Base-by-base conservation (phyloP, 2,888 invertebrate species). In the Tipula lateralis region DNA sequence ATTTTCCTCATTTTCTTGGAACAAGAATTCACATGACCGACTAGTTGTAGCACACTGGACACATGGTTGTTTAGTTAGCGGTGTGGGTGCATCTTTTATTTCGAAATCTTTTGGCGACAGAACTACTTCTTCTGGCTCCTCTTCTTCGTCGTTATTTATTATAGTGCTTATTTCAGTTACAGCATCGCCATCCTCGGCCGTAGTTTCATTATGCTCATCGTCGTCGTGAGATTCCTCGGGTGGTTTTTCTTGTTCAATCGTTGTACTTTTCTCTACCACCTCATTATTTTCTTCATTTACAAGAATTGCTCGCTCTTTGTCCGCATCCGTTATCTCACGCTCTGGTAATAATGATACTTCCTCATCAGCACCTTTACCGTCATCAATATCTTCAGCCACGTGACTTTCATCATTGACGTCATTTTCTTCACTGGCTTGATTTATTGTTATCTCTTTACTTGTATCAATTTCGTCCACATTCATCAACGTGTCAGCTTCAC, bases 291-390 rank as follows among this genome's bases (percentile, higher is more conserved):
- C 86, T 85, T 66, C 66, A 66, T 89, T 88, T 89, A 89, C 89
- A 84, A 88, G 86, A 81, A 89, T 88, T 0, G 93, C 93, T 85
- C 92, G 92, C 84, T 93, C 92, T 87, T 93, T 94, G 87, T 94
- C 94, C 0, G 93, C 94, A 87, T 94, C 93, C 0, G 93, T 93
- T 86, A 93, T 92, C 87, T 93, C 93, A 0, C 93, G 93, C 87
- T 94, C 94, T 0, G 94, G 94, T 86, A 94, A 91, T 4, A 94
- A 91, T 85, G 94, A 94, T 6, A 94, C 91, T 87, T 94, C 94
- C 87, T 93, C 93, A 87, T 94, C 94, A 83, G 93, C 93, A 13
- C 94, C 94, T 24, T 92, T 83, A 0, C 89, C 89, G 85, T 89
- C 89, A 85, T 90, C 88, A 0, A 89, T 92, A 87, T 92, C 91